Evolutionary conservation across 2,113 vertebrate genomes (phyloP).

Genomic region (Plecotus auritus): DNA sequence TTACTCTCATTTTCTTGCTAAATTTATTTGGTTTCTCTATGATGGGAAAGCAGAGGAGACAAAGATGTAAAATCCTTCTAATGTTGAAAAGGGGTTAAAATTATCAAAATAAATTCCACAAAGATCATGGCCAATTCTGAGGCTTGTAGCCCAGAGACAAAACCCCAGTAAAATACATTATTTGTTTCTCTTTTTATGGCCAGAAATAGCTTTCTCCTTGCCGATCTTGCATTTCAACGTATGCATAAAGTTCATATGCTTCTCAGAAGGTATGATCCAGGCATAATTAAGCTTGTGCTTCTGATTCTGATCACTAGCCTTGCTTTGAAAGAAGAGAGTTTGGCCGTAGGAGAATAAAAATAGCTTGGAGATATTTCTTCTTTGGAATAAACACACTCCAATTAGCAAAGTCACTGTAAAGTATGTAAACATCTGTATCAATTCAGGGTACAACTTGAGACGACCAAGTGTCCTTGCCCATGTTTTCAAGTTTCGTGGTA

Average conservation of each 20-base stretch:
- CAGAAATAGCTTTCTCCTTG: background rate
- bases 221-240: background rate
- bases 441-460: background rate
- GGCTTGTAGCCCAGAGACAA: background rate
- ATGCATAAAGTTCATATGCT: rapidly evolving
- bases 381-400: background rate
- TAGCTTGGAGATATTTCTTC: background rate
- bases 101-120: background rate
- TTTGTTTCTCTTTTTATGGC: background rate
- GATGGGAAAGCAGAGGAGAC: background rate
- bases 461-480: background rate
- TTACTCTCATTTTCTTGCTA: background rate
- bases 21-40: background rate
- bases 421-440: background rate
- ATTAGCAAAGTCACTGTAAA: background rate
- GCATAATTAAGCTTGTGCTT: background rate
- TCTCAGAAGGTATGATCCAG: background rate
- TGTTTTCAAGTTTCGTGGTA: background rate
- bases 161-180: background rate
- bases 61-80: background rate
- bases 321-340: background rate
- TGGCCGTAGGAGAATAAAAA: background rate
- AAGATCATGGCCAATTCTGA: background rate
- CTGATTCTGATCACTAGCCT: background rate
- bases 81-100: background rate